Evolutionary conservation across 1,140 invertebrate species (phyloP), one percentile per base, ranked within the genome.

Genomic region (Drosophila orosa): DNA sequence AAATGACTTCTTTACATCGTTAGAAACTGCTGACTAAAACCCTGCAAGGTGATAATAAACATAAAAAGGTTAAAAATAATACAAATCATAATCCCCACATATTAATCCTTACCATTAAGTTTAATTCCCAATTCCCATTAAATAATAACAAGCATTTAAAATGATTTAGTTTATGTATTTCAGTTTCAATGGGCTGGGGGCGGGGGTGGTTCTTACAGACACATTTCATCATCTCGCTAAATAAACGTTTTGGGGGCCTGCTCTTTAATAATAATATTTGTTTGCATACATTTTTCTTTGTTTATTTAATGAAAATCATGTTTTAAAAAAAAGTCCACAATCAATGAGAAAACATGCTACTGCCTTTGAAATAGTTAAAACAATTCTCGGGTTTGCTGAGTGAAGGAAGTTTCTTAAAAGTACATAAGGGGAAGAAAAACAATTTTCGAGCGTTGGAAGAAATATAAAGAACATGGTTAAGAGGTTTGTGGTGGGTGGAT

Each of bases 231-330:
- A 50, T 50, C 44, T 68, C 61, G 45, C 35, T 42, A 67, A 68
- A 52, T 33, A 40, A 67, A 52, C 29, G 10, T 24, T 52, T 52
- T 22, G 50, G 44, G 59, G 39, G 27, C 19, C 47, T 39, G 37
- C 56, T 45, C 35, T 52, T 33, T 15, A 52, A 31, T 63, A 50
- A 73, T 72, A 54, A 65, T 59, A 75, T 47, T 66, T 54, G 73
- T 35, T 75, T 75, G 54, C 35, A 47, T 75, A 75, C 15, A 22
- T 19, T 35, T 22, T 33, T 15, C 8, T 33, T 58, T 67, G 39
- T 67, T 67, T 76, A 76, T 76, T 76, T 59, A 48, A 76, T 54
- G 61, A 75, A 75, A 54, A 54, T 74, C 71, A 48, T 61, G 33
- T 48, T 57, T 67, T 62, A 56, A 74, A 74, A 74, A n/a, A n/a